Conservation (phyloP, 2,113 vertebrate genomes). For the Aspiorhynchus laticeps region DNA sequence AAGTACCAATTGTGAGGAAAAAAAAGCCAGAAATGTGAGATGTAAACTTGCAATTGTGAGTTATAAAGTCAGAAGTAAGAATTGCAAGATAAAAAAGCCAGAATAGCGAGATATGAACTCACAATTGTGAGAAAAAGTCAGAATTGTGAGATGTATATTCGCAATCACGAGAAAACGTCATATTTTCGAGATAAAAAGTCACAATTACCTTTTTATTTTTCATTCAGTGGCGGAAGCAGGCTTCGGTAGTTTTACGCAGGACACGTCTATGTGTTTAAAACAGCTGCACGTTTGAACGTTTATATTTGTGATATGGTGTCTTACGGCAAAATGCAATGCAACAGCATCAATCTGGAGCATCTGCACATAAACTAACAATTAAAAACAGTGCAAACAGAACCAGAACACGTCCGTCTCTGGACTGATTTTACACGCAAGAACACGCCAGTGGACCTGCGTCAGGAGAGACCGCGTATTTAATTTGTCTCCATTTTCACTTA, state of each 20-base stretch:
- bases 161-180: too few species aligned
- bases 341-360: not conserved
- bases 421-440: not conserved
- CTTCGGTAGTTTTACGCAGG: not conserved
- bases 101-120: too few species aligned
- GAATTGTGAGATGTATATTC: too few species aligned
- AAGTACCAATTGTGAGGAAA: too few species aligned
- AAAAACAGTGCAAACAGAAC: not conserved
- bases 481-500: not conserved
- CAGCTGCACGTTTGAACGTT: not conserved
- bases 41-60: too few species aligned
- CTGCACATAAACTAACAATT: not conserved
- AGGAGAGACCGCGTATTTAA: not conserved
- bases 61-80: too few species aligned
- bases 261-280: not conserved
- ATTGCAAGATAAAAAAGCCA: too few species aligned
- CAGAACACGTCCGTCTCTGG: not conserved
- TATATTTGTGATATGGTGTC: not conserved
- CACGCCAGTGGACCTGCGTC: not conserved
- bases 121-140: too few species aligned
- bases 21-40: too few species aligned
- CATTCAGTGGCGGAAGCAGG: too few species aligned
- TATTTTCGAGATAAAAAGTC: too few species aligned
- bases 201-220: too few species aligned
- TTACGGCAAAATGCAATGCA: not conserved